These are phyloP conservation scores for Calephelis nemesis DNA, from an alignment of 1,140 invertebrate genomes.

Conservation along the genomic window DNA sequence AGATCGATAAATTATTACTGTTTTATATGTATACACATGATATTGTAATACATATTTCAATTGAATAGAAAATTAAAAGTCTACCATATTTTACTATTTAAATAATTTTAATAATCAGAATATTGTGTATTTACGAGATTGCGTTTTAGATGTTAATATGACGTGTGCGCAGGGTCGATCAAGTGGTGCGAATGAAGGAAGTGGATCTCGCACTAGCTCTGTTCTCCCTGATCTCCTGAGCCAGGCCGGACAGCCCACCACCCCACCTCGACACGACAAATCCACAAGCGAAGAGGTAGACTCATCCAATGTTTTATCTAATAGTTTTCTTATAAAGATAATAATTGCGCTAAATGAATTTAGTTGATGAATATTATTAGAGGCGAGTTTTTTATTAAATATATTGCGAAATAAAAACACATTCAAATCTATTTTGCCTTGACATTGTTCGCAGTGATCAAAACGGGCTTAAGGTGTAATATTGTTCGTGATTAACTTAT, in stretches of 20 bases:
- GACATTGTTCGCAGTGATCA: slow-evolving; percentile 30
- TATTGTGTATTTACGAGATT: background rate
- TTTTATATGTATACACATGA: too few species aligned
- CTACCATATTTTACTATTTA: too few species aligned
- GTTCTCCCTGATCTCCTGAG: slow-evolving; percentile 97
- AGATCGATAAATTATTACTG: too few species aligned
- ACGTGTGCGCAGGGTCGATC: slow-evolving; percentile 74
- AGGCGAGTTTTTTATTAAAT: slow-evolving; percentile 15
- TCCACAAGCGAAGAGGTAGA: slow-evolving; percentile 96
- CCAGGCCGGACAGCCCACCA: slow-evolving; percentile 88
- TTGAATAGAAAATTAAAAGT: too few species aligned
- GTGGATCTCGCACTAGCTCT: slow-evolving; percentile 89
- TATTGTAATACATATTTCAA: too few species aligned
- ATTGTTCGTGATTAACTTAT: slow-evolving; percentile 28
- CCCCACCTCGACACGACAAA: slow-evolving; percentile 93
- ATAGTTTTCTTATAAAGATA: background rate
- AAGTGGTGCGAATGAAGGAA: slow-evolving; percentile 81
- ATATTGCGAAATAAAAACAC: slow-evolving; percentile 15
- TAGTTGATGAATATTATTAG: slow-evolving; percentile 16
- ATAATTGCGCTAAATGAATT: slow-evolving; percentile 5
- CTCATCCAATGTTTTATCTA: background rate
- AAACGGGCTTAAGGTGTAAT: slow-evolving; percentile 34
- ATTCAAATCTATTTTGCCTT: slow-evolving; percentile 22
- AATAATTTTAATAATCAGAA: background rate
- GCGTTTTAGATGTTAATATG: slow-evolving; percentile 20